A percentile compares a stretch with the other conserved stretches of the same genome.
These are phyloP conservation scores for Cyclophora punctaria DNA, from an alignment of 2,888 invertebrate genomes.

Conservation along the genomic window DNA sequence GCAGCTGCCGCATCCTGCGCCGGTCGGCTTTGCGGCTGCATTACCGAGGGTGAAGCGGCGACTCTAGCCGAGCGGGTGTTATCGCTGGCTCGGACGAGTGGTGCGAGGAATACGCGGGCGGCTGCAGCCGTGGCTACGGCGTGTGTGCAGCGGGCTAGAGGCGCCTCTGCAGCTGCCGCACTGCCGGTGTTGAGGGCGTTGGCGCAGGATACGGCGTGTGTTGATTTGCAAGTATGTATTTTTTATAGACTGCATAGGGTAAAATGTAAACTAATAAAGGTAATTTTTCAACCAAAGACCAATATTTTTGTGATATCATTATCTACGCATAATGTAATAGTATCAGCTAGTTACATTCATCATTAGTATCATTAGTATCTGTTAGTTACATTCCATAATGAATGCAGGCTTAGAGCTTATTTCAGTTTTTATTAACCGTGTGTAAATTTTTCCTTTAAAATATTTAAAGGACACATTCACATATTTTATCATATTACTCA, in stretches of 20 bases:
- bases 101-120: slow-evolving; percentile 37
- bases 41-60: slow-evolving; percentile 49
- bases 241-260: no score
- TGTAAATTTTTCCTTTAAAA: no score
- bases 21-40: slow-evolving; percentile 82
- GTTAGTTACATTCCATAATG: no score
- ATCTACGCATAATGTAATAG: no score
- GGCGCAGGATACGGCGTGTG: slow-evolving; percentile 94
- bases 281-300: not conserved
- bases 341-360: no score
- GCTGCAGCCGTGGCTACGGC: slow-evolving; percentile 87
- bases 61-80: slow-evolving; percentile 52
- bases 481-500: no score
- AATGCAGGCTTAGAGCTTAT: no score
- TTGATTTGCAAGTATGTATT: slow-evolving; percentile 88
- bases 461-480: no score
- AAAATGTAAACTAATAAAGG: not conserved
- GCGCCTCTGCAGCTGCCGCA: slow-evolving; percentile 96
- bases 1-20: slow-evolving; percentile 97
- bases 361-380: no score
- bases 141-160: slow-evolving; percentile 95
- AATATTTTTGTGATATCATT: not conserved
- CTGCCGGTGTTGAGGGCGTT: slow-evolving; percentile 95
- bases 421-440: no score
- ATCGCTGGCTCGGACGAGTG: slow-evolving; percentile 41